These are phyloP conservation scores for Pimpla rufipes DNA, from an alignment of 2,888 invertebrate species.

Conservation along the genomic window DNA sequence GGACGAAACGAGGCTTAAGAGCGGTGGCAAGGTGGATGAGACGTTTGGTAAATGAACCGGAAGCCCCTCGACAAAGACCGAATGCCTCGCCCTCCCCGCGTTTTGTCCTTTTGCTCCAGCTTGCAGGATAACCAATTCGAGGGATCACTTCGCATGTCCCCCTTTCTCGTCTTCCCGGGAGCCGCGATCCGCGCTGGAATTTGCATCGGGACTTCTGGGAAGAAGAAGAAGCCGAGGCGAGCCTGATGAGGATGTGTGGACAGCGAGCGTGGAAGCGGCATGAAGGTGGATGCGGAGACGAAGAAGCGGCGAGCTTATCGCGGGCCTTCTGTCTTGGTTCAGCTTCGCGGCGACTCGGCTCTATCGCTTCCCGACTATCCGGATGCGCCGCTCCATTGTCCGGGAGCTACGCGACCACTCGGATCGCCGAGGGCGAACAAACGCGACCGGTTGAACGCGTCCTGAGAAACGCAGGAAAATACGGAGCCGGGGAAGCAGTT, in stretches of 20 bases:
- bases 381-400: slow-evolving; percentile 11
- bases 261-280: background rate
- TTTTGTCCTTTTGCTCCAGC: slow-evolving; percentile 11
- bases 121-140: slow-evolving; percentile 49
- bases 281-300: background rate
- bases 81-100: slow-evolving; percentile 34
- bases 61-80: slow-evolving; percentile 66
- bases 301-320: slow-evolving; percentile 13
- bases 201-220: slow-evolving; percentile 39
- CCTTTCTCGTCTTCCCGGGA: slow-evolving; percentile 44
- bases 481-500: no score
- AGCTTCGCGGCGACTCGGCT: background rate
- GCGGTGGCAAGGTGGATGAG: slow-evolving; percentile 62
- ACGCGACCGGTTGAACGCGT: background rate
- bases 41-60: slow-evolving; percentile 68
- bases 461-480: background rate
- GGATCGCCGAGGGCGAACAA: background rate
- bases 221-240: slow-evolving; percentile 19
- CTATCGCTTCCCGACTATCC: background rate
- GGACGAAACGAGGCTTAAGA: slow-evolving; percentile 67
- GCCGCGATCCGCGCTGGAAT: slow-evolving; percentile 29
- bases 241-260: slow-evolving; percentile 58
- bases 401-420: background rate
- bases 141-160: slow-evolving; percentile 56
- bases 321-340: slow-evolving; percentile 2